Conservation (phyloP, 2,797 vertebrate genomes). For the Poecilia velifera region DNA sequence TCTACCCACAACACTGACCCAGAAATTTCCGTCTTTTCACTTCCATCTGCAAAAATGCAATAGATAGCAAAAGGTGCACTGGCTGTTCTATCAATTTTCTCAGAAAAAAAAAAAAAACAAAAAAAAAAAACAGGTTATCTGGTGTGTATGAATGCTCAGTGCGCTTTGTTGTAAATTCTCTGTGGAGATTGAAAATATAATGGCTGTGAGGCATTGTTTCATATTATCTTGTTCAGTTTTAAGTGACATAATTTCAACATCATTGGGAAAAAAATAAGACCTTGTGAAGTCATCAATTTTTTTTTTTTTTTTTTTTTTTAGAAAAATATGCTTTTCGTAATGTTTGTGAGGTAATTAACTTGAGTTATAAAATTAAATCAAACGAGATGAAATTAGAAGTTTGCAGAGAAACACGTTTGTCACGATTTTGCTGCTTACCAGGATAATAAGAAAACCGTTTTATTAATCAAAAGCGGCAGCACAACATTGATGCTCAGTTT, state of each 20-base stretch:
- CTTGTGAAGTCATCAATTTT: neutral
- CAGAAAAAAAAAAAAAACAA: conserved; percentile 7
- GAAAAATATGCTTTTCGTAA: neutral
- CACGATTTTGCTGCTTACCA: neutral
- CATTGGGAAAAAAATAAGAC: neutral
- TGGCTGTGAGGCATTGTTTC: neutral
- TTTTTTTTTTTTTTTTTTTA: neutral
- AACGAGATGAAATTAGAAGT: neutral
- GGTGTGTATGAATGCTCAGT: neutral
- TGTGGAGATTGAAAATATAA: neutral
- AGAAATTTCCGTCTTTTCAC: conserved; percentile 42
- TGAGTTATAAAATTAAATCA: neutral
- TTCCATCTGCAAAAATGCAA: conserved; percentile 23
- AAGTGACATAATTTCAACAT: neutral
- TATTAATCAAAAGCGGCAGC: neutral
- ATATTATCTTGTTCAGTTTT: neutral
- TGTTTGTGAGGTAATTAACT: neutral
- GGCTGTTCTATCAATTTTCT: conserved; percentile 18
- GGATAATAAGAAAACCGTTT: neutral
- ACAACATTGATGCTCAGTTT: neutral
- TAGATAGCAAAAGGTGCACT: conserved; percentile 22
- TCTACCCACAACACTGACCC: conserved; percentile 39
- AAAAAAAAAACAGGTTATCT: neutral
- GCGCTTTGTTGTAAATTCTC: conserved; percentile 14
- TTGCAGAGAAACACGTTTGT: neutral